Evolutionary conservation across 2,888 invertebrate genomes (phyloP), one percentile per base, ranked within the genome.

Genomic region (Nomada fucata): DNA sequence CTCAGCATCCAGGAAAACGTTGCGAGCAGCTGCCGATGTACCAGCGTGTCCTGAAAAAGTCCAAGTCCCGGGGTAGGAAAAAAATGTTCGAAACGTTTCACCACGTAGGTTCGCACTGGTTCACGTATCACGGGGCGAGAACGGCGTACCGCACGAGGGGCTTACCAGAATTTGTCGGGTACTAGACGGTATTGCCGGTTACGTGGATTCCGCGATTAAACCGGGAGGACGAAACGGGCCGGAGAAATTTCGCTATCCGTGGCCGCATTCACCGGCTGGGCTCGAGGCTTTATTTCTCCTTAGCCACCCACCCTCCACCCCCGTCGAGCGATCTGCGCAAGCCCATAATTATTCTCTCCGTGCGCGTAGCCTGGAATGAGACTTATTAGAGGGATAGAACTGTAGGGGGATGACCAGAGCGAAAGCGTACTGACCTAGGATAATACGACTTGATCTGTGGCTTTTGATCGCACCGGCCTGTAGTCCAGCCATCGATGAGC

Each of bases 331-430:
- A 89, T 90, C 90, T 92, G 92, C 93, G 93, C 93, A 93, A 91
- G 91, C 92, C 91, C 93, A 91, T 93, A 93, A 93, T 93, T 92
- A 93, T 92, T 92, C 92, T 90, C 90, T 85, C 89, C 83, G 89
- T 90, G 88, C 89, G 89, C 91, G 90, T 87, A 83, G 79, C 81
- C 82, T 79, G 79, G 82, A 89, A 87, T 82, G 83, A 86, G 84
- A 81, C 86, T 89, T 88, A 89, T 89, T 87, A 89, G 85, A 86
- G 82, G 76, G 69, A 85, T 69, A 69, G 69, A 74, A 72, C 63
- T 70, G 36, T 60, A 55, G 52, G 44, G 23, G 50, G 4, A 71
- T 76, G 64, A 70, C 36, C 70, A 47, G 55, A 74, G 64, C 20
- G 52, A 63, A 36, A 50, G 59, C 44, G 52, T 76, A 79, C 76